Evolutionary conservation across 2,113 vertebrate species (phyloP).

Genomic region (Myrmophylax atrothorax): DNA sequence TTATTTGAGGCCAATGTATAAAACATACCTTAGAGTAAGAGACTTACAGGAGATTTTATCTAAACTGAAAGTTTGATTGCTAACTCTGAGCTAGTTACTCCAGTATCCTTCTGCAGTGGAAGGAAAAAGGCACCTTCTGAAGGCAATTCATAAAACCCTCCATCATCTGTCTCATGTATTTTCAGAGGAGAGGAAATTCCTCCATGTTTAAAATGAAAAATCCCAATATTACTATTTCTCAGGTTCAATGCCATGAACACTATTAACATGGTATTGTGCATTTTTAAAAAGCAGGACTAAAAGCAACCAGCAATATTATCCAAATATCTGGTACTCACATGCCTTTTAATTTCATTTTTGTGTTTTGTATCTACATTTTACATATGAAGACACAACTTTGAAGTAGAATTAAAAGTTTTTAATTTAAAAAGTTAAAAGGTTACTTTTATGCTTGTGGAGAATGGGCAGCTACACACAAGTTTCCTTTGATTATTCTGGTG

Average conservation of each 20-base stretch:
- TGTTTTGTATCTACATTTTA: slow-evolving; percentile 37
- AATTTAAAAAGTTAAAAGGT: not conserved
- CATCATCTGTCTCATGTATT: not conserved
- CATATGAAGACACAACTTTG: slow-evolving; percentile 28
- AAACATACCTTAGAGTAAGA: not conserved
- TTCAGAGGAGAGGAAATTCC: not conserved
- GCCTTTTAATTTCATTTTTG: slow-evolving; percentile 26
- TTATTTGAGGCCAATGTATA: not conserved
- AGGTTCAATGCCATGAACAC: not conserved
- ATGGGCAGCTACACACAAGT: slow-evolving; percentile 44
- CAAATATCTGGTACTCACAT: not conserved
- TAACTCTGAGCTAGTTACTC: not conserved
- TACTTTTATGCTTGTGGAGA: slow-evolving; percentile 45
- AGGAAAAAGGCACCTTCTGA: not conserved
- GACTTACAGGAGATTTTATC: not conserved
- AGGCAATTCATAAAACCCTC: not conserved
- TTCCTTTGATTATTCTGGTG: slow-evolving; percentile 58
- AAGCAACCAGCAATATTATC: not conserved
- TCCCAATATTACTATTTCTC: not conserved
- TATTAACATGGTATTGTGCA: not conserved
- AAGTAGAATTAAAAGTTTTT: slow-evolving; percentile 42
- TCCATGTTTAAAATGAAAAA: not conserved
- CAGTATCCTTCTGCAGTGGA: not conserved
- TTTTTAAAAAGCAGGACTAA: not conserved
- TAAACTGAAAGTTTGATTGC: not conserved